phyloP scores from a whole-genome alignment of 2,888 invertebrate species.

The Bhutanitis thaidina region DNA sequence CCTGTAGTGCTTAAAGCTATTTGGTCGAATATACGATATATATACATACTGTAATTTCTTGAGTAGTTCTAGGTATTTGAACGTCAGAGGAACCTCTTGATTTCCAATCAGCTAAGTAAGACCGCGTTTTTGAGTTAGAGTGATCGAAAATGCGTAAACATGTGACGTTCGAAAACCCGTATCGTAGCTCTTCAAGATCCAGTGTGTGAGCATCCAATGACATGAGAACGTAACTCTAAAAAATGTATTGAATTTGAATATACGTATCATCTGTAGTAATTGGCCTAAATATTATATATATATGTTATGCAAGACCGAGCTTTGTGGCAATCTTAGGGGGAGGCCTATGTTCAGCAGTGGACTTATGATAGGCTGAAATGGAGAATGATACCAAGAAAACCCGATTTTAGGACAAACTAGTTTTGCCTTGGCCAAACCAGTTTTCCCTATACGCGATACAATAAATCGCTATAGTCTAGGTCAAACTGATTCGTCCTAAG shows the following conservation, averaged over 20 bases:
- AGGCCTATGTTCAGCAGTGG: too few species aligned
- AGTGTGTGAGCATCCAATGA: constrained; percentile 83
- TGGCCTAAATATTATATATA: too few species aligned
- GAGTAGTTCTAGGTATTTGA: constrained; percentile 49
- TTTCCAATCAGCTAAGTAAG: constrained; percentile 74
- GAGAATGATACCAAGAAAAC: too few species aligned
- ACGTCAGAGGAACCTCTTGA: constrained; percentile 33
- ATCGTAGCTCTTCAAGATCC: constrained; percentile 80
- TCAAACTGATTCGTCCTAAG: too few species aligned
- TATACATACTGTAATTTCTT: constrained; percentile 57
- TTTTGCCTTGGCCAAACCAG: too few species aligned
- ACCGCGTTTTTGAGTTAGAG: constrained; percentile 67
- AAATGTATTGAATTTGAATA: constrained; percentile 7
- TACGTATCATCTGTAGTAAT: too few species aligned
- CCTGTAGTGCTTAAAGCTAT: background rate
- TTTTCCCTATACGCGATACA: too few species aligned
- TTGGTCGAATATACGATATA: background rate
- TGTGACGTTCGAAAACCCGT: constrained; percentile 84
- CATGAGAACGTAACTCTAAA: constrained; percentile 68
- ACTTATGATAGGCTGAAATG: too few species aligned
- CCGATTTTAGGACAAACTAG: too few species aligned
- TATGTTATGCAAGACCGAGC: too few species aligned
- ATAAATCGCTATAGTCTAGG: too few species aligned
- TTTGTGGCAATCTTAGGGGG: too few species aligned
- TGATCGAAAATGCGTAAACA: constrained; percentile 84